Percentiles rank a stretch among this genome's conserved stretches.
These are phyloP conservation scores for Heliconius melpomene DNA, from an alignment of 1,140 invertebrate species.

Conservation along the genomic window DNA sequence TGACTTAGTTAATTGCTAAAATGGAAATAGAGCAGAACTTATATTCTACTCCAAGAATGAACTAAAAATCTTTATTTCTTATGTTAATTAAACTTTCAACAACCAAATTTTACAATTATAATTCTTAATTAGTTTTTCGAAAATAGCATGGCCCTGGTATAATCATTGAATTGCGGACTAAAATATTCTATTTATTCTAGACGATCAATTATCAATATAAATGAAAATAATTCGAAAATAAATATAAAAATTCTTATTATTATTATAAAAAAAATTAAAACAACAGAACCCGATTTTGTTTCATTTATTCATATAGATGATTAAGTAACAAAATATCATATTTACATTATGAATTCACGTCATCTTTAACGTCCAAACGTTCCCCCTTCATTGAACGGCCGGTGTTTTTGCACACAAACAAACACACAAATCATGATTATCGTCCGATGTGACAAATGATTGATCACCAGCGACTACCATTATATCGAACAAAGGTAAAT, in stretches of 20 bases:
- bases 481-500: conserved; percentile 46
- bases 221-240: no score
- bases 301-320: conserved; percentile 9
- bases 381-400: conserved; percentile 44
- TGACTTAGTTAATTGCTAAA: no score
- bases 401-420: conserved; percentile 58
- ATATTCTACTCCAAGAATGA: no score
- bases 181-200: no score
- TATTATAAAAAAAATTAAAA: neutral
- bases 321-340: conserved; percentile 42
- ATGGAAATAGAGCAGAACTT: no score
- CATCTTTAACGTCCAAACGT: conserved; percentile 35
- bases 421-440: conserved; percentile 68
- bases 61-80: no score
- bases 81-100: no score
- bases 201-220: no score
- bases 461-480: conserved; percentile 58
- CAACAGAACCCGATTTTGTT: neutral
- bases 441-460: conserved; percentile 61
- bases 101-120: no score
- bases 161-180: no score
- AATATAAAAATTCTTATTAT: neutral
- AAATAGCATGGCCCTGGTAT: no score
- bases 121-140: no score
- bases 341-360: conserved; percentile 39